Base-by-base conservation (phyloP, 2,113 vertebrate species). In the Fulmarus glacialis region DNA sequence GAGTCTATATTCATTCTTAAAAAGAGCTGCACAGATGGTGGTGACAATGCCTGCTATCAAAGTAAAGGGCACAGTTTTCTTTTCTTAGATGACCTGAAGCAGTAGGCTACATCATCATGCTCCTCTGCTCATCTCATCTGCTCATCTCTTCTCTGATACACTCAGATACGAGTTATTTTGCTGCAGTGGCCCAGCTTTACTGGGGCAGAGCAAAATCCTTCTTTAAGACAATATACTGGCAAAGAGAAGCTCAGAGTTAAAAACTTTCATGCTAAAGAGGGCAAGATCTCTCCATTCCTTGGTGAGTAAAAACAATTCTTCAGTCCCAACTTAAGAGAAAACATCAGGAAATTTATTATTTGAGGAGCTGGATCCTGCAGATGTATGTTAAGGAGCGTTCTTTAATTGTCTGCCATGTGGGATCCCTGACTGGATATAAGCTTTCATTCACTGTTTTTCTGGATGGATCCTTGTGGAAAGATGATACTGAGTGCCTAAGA, bases 351-450 rank as follows among this genome's bases (percentile, higher is more conserved):
- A 68, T 32, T 12, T 56, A 26, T 50, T 82, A 27, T 5, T 56
- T 12, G 40, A 68, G 29, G 47, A 58, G 14, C 6, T 9, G 8
- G 19, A 82, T 42, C 16, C 18, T 82, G 19, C 13, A 5, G 30
- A 63, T 0, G 0, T 1, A 0, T 15, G 10, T 60, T 70, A 56
- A 74, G 45, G 36, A 47, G 15, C 3, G 4, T 58, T 62, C 15
- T 81, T 58, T 59, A 58, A 7, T 16, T 56, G 11, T 12, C 40
- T 42, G 4, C 6, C 22, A 19, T 38, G 27, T 34, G 17, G n/a
- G n/a, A 66, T 74, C 9, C 24, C 8, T 75, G 20, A 8, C 3
- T 42, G 72, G 9, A 42, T 59, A 27, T 8, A 67, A 80, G 11
- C 7, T 86, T 52, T 67, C 12, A 52, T 74, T 73, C 19, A 58